Conservation (phyloP, 2,888 invertebrate species). For the Andrena marginata region DNA sequence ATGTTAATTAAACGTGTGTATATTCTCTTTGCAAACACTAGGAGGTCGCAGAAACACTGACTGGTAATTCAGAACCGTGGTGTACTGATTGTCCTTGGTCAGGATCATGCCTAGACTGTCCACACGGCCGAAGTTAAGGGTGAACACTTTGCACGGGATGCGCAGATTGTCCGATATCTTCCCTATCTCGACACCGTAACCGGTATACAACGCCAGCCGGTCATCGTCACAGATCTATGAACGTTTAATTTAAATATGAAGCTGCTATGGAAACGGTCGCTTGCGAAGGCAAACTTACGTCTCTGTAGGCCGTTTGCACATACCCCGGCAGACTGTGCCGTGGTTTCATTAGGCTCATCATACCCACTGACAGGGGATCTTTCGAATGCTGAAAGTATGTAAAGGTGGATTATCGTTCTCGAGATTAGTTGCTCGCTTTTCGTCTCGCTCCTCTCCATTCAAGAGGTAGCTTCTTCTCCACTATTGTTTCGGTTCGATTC, state of each 20-base stretch:
- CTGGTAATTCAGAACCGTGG: slow-evolving; percentile 73
- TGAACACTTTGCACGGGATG: slow-evolving; percentile 69
- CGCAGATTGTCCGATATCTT: slow-evolving; percentile 15
- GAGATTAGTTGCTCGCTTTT: background rate
- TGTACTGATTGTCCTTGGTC: slow-evolving; percentile 71
- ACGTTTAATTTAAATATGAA: background rate
- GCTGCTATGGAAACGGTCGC: background rate
- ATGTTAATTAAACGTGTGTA: background rate
- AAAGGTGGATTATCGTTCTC: too few relatives aligned
- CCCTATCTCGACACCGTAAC: slow-evolving; percentile 29
- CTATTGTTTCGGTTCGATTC: too few relatives aligned
- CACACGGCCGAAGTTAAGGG: slow-evolving; percentile 61
- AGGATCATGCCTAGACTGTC: slow-evolving; percentile 72
- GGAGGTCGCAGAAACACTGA: slow-evolving; percentile 52
- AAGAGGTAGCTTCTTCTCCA: too few relatives aligned
- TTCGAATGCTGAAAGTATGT: slow-evolving; percentile 45
- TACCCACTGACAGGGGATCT: slow-evolving; percentile 45
- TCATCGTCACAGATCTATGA: slow-evolving; percentile 46
- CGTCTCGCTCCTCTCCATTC: background rate
- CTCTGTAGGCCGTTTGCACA: slow-evolving; percentile 24
- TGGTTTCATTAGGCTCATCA: slow-evolving; percentile 61
- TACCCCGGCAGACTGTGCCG: slow-evolving; percentile 59
- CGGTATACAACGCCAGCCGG: slow-evolving; percentile 62
- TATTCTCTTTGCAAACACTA: too few relatives aligned
- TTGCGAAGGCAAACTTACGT: slow-evolving; percentile 34